These are phyloP conservation scores for Syngnathus rostellatus DNA, from an alignment of 2,797 vertebrate species.

Conservation along the genomic window DNA sequence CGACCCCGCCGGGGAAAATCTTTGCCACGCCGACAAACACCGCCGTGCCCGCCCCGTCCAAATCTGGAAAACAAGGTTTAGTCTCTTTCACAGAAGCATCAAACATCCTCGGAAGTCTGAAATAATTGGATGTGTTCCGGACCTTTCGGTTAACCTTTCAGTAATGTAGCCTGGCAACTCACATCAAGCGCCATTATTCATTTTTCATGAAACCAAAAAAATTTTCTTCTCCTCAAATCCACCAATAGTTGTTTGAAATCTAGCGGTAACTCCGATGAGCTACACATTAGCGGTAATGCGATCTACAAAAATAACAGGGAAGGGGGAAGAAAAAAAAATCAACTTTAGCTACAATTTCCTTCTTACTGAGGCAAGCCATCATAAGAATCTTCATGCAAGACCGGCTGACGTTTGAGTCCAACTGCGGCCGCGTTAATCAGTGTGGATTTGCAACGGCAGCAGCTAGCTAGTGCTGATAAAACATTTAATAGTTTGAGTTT, in stretches of 20 bases:
- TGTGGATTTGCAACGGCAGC: slow-evolving; percentile 12
- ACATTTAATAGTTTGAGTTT: background rate
- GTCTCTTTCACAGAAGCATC: background rate
- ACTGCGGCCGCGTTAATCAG: slow-evolving; percentile 13
- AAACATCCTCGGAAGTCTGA: background rate
- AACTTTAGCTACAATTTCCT: background rate
- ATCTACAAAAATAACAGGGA: background rate
- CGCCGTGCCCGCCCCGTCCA: background rate
- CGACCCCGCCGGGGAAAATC: slow-evolving; percentile 3
- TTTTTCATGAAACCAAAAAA: slow-evolving; percentile 31
- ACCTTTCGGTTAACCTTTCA: background rate
- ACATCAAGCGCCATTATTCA: background rate
- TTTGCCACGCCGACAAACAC: slow-evolving; percentile 1
- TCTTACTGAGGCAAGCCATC: background rate
- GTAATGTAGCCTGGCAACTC: background rate
- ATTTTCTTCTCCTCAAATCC: background rate
- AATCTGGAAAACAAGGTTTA: background rate
- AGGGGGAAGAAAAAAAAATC: background rate
- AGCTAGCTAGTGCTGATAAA: slow-evolving; percentile 21
- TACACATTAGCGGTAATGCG: too few relatives aligned
- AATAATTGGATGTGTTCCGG: background rate
- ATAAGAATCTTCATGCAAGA: background rate
- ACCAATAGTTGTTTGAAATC: slow-evolving; percentile 52
- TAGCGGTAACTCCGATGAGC: slow-evolving; percentile 52
- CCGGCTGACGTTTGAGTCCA: background rate